Percentiles rank a stretch among this genome's conserved stretches.
Evolutionary conservation across 2,888 invertebrate genomes (phyloP).

Genomic region (Agonopterix subpropinquella): DNA sequence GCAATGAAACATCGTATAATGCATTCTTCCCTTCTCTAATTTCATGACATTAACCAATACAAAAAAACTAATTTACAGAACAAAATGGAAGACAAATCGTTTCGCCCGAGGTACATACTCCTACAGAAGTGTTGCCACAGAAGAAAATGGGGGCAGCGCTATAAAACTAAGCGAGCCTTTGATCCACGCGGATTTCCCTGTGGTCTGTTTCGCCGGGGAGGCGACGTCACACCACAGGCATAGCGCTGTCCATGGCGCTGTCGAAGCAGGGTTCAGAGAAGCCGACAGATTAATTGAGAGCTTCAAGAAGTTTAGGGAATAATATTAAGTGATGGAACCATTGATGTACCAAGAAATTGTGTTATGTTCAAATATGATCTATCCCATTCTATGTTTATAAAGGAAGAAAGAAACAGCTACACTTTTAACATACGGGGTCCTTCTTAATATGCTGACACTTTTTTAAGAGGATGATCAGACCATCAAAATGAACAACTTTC

Average conservation of each 20-base stretch:
- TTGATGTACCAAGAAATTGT: too few relatives aligned
- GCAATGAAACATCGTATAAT: too few relatives aligned
- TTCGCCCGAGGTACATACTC: slow-evolving; percentile 80
- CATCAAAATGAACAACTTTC: too few relatives aligned
- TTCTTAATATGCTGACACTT: too few relatives aligned
- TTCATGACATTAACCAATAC: not conserved
- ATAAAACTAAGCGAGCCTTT: slow-evolving; percentile 74
- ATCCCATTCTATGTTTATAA: too few relatives aligned
- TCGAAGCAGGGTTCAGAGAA: slow-evolving; percentile 84
- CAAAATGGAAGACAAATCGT: slow-evolving; percentile 79
- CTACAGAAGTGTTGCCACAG: slow-evolving; percentile 74
- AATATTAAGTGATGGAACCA: not conserved
- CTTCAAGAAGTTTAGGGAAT: slow-evolving; percentile 25
- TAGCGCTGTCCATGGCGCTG: slow-evolving; percentile 82
- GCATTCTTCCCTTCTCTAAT: too few relatives aligned
- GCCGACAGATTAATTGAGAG: slow-evolving; percentile 74
- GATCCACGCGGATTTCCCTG: slow-evolving; percentile 48
- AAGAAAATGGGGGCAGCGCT: slow-evolving; percentile 71
- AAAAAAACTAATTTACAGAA: slow-evolving; percentile 38
- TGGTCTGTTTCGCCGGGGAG: slow-evolving; percentile 81
- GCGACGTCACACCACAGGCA: slow-evolving; percentile 79
- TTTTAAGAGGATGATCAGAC: too few relatives aligned
- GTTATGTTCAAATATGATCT: too few relatives aligned
- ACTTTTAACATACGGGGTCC: too few relatives aligned
- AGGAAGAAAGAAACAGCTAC: too few relatives aligned